Base-by-base conservation (phyloP, 2,113 vertebrate genomes). In the Lethenteron reissneri region DNA sequence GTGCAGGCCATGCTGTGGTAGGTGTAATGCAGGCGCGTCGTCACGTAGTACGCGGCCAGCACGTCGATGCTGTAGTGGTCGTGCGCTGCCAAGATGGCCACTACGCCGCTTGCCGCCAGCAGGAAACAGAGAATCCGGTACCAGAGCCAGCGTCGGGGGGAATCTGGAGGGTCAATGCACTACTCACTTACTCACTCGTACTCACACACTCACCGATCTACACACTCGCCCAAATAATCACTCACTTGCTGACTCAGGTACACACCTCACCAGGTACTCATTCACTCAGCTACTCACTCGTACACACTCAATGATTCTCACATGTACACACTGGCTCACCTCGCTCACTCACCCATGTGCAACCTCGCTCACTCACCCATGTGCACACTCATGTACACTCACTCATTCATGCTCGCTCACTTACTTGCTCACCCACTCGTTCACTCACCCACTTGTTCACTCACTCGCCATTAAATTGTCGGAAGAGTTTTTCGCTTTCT, bases 1-100 rank as follows among this genome's bases (percentile, higher is more conserved):
- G 92, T 82, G 59, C 90, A 95, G 75, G 92, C 86, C 92, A 97
- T 95, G 2, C 90, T 88, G 73, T 97, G 94, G 78, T 97, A 97
- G 89, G 90, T 96, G 87, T 90, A 97, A 78, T 96, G 96, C 41
- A 97, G 87, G 41, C 92, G 81, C 0, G 92, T 92, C 11, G 94
- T 97, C 82, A 97, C 86, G 5, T 88, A 97, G 71, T 97, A 97
- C 57, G 89, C 94, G 72, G 96, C 80, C 11, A 97, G 81, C 73
- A 97, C 92, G 0, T 97, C 94, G 21, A 97, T 82, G 0, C 85
- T 97, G 19, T 97, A 97, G 82, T 97, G 92, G 72, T 97, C 92
- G 7, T 92, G 92, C 9, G 89, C 94, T 57, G 95, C 87, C 13
- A 97, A 81, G 74, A 97, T 94, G 75, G 91, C 96, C 74, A 92